A percentile compares a stretch with the other conserved stretches of the same genome.
phyloP scores from a whole-genome alignment of 2,797 vertebrate species.

The Arrhamphus sclerolepis region DNA sequence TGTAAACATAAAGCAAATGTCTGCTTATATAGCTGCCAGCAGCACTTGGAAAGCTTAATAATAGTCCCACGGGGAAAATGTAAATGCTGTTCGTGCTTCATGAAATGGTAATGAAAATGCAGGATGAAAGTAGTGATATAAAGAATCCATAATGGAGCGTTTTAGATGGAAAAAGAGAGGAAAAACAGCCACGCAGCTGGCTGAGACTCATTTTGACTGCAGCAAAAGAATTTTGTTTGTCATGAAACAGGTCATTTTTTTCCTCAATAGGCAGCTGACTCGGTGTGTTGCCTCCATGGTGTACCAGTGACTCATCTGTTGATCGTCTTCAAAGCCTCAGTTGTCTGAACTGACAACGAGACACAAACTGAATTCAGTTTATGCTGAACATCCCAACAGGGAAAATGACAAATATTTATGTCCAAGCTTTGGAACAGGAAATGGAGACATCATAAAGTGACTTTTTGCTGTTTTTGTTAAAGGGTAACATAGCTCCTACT shows the following conservation, averaged over 20 bases:
- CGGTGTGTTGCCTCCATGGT: slow-evolving; percentile 31
- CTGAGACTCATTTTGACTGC: slow-evolving; percentile 15
- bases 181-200: slow-evolving; percentile 1
- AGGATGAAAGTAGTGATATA: slow-evolving; percentile 7
- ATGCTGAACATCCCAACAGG: slow-evolving; percentile 22
- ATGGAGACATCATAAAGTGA: slow-evolving; percentile 15
- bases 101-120: slow-evolving; percentile 23
- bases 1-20: slow-evolving; percentile 20
- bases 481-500: too few species aligned
- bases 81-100: slow-evolving; percentile 16
- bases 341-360: slow-evolving; percentile 41
- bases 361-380: slow-evolving; percentile 27
- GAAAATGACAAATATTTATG: slow-evolving; percentile 34
- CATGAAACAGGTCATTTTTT: slow-evolving; percentile 48
- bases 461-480: neutral
- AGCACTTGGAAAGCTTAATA: slow-evolving; percentile 75
- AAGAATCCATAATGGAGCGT: slow-evolving; percentile 14
- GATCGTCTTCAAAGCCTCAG: slow-evolving; percentile 19
- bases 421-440: slow-evolving; percentile 22
- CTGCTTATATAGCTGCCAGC: slow-evolving; percentile 29
- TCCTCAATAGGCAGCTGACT: slow-evolving; percentile 35
- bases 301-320: slow-evolving; percentile 53
- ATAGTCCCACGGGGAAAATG: slow-evolving; percentile 77
- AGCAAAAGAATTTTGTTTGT: slow-evolving; percentile 32
- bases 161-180: slow-evolving; percentile 1